A percentile compares a stretch with the other conserved stretches of the same genome.
Evolutionary conservation across 1,140 invertebrate species (phyloP).

Genomic region (Drosophila elegans): DNA sequence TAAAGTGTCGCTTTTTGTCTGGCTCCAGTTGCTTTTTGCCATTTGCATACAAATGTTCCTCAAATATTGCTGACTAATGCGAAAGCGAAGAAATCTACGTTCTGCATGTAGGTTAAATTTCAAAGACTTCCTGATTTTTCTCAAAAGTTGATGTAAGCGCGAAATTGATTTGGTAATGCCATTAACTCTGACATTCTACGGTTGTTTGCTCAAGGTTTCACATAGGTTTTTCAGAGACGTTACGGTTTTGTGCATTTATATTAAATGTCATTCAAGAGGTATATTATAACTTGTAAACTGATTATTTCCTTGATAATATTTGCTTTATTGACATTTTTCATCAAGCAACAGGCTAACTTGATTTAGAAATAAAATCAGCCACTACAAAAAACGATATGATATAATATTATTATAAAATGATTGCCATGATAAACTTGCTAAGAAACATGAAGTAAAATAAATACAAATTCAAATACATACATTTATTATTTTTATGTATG

Average conservation of each 20-base stretch:
- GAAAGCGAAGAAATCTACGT: constrained; percentile 27
- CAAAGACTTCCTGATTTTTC: constrained; percentile 32
- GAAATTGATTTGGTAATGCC: background rate
- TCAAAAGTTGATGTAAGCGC: constrained; percentile 16
- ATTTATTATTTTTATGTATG: no score
- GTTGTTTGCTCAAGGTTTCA: background rate
- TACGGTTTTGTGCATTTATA: background rate
- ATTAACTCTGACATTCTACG: background rate
- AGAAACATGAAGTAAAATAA: no score
- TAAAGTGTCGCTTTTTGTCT: constrained; percentile 61
- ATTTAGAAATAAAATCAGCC: no score
- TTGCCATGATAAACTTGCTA: no score
- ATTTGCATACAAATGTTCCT: constrained; percentile 40
- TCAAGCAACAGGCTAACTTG: no score
- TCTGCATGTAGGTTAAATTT: constrained; percentile 7
- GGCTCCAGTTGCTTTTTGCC: constrained; percentile 19
- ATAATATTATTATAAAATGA: no score
- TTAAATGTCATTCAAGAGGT: no score
- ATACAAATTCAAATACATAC: no score
- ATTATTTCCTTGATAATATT: no score
- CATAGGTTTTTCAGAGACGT: background rate
- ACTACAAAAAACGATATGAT: no score
- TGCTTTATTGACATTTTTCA: no score
- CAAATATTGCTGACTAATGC: constrained; percentile 36
- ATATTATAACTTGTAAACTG: no score